phyloP scores from a whole-genome alignment of 2,113 vertebrate genomes.

The Onychostruthus taczanowskii region DNA sequence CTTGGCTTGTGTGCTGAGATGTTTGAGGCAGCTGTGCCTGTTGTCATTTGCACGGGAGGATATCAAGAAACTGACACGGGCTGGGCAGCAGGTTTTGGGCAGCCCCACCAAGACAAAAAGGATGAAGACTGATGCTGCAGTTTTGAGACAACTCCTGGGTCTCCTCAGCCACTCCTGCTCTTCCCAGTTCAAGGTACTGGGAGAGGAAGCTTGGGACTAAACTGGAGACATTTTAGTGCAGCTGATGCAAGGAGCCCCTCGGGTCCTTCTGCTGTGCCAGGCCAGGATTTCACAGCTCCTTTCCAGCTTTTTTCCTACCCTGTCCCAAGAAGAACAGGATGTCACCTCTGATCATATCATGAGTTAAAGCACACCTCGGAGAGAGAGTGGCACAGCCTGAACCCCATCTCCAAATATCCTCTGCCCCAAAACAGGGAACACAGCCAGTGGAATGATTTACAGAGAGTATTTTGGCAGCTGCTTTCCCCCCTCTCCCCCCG shows the following conservation, averaged over 20 bases:
- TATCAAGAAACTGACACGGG: fast-evolving
- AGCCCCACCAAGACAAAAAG: background rate
- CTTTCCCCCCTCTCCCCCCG: background rate
- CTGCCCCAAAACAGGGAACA: background rate
- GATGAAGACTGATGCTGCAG: background rate
- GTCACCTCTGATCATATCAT: background rate
- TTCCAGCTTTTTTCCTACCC: background rate
- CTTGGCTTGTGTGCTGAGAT: background rate
- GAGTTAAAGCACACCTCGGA: background rate
- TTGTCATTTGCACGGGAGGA: fast-evolving
- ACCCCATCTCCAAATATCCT: background rate
- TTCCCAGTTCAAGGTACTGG: background rate
- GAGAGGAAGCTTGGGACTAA: background rate
- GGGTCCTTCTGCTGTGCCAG: background rate
- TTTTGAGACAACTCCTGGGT: background rate
- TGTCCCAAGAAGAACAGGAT: background rate
- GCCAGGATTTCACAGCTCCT: background rate
- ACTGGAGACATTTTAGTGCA: background rate
- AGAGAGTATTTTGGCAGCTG: background rate
- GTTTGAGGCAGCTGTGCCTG: background rate
- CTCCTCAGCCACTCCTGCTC: background rate
- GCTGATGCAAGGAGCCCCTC: background rate
- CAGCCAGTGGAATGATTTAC: background rate
- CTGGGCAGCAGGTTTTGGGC: background rate
- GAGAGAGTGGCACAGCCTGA: background rate